A percentile compares a stretch with the other conserved stretches of the same genome.
These are phyloP conservation scores for Drosophila parabipectinata DNA, from an alignment of 1,140 invertebrate species.

Conservation along the genomic window DNA sequence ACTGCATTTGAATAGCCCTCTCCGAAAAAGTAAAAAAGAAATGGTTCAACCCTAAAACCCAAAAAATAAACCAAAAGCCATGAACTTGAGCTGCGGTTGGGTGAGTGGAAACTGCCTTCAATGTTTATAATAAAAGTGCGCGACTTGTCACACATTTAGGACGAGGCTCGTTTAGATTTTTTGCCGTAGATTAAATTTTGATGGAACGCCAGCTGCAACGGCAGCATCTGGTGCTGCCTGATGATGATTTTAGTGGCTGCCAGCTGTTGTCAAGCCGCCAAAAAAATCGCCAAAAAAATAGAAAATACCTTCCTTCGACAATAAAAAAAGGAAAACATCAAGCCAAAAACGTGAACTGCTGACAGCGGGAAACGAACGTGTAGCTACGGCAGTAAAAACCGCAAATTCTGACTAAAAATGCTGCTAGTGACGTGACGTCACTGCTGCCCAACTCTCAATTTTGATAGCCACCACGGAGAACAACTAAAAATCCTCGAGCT, in stretches of 20 bases:
- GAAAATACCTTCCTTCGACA: slow-evolving; percentile 1
- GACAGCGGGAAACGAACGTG: slow-evolving; percentile 44
- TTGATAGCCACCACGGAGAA: slow-evolving; percentile 48
- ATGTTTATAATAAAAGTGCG: slow-evolving; percentile 69
- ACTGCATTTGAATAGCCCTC: slow-evolving; percentile 72
- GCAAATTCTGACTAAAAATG: slow-evolving; percentile 72
- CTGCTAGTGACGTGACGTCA: slow-evolving; percentile 55
- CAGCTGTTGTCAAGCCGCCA: slow-evolving; percentile 37
- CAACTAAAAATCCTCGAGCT: slow-evolving; percentile 57
- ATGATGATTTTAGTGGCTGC: slow-evolving; percentile 61
- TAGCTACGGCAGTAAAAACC: slow-evolving; percentile 58
- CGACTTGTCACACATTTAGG: slow-evolving; percentile 75
- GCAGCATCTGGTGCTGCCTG: slow-evolving; percentile 33
- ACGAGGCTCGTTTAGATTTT: slow-evolving; percentile 71
- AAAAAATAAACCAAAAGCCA: slow-evolving; percentile 11
- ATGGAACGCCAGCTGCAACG: slow-evolving; percentile 48
- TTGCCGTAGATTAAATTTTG: slow-evolving; percentile 64
- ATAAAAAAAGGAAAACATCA: slow-evolving; percentile 28
- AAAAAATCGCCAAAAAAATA: slow-evolving; percentile 20
- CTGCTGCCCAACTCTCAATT: slow-evolving; percentile 50
- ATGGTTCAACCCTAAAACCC: slow-evolving; percentile 12
- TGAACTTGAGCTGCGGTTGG: slow-evolving; percentile 46
- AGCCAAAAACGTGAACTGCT: slow-evolving; percentile 64
- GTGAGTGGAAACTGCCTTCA: slow-evolving; percentile 27
- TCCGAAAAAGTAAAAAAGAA: slow-evolving; percentile 13